Evolutionary conservation across 2,888 invertebrate species (phyloP).

Genomic region (Laothoe populi): DNA sequence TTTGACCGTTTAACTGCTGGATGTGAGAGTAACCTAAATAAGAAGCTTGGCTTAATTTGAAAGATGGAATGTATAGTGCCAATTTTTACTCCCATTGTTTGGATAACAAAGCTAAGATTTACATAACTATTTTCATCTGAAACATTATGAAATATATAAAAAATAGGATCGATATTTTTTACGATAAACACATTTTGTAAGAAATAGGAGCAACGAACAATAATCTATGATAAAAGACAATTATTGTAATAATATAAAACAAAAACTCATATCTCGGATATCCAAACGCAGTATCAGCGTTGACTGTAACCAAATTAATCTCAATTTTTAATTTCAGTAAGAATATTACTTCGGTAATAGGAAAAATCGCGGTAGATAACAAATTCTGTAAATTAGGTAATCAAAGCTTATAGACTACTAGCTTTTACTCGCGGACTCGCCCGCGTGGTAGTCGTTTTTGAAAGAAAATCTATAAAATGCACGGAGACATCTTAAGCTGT

Average conservation of each 20-base stretch:
- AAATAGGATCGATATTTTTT: not conserved
- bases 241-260: too few relatives aligned
- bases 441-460: too few relatives aligned
- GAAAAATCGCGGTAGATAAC: not conserved
- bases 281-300: too few relatives aligned
- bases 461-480: too few relatives aligned
- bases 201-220: too few relatives aligned
- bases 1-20: conserved; percentile 12
- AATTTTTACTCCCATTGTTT: not conserved
- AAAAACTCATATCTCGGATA: too few relatives aligned
- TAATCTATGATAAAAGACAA: too few relatives aligned
- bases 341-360: not conserved
- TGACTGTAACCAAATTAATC: too few relatives aligned
- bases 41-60: conserved; percentile 1
- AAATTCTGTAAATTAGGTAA: not conserved
- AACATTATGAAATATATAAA: not conserved
- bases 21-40: conserved; percentile 10
- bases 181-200: too few relatives aligned
- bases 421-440: too few relatives aligned
- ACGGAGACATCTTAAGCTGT: too few relatives aligned
- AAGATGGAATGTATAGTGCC: not conserved
- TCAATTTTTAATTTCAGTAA: too few relatives aligned
- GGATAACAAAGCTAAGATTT: not conserved
- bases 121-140: not conserved
- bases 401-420: not conserved